phyloP scores from a whole-genome alignment of 2,113 vertebrate genomes.

The Orthonyx spaldingii region DNA sequence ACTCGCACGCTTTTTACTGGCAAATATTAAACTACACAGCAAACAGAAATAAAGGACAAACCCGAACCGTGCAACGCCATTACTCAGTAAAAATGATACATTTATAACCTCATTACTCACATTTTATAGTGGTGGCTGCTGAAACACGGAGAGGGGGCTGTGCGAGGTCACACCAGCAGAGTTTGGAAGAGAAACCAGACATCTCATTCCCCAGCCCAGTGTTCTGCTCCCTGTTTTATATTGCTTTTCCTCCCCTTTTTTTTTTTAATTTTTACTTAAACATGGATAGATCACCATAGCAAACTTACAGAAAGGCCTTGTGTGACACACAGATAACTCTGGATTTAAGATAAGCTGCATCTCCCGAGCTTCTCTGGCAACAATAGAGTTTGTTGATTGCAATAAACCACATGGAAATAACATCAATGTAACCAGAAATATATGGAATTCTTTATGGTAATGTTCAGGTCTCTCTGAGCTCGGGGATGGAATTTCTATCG shows the following conservation, averaged over 20 bases:
- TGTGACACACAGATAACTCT: not conserved
- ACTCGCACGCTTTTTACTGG: not conserved
- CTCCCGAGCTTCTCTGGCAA: not conserved
- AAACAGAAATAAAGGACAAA: slow-evolving; percentile 28
- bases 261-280: not conserved
- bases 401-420: not conserved
- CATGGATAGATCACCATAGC: not conserved
- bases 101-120: slow-evolving; percentile 50
- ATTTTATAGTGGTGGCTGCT: slow-evolving; percentile 14
- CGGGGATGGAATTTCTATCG: not conserved
- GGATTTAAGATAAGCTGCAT: not conserved
- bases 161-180: slow-evolving; percentile 5
- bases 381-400: not conserved
- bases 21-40: not conserved
- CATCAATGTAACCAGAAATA: not conserved
- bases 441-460: not conserved
- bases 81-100: slow-evolving; percentile 20
- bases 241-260: not conserved
- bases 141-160: not conserved
- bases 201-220: not conserved
- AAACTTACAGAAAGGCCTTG: not conserved
- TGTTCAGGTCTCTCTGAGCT: not conserved
- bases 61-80: not conserved
- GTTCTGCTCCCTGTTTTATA: not conserved
- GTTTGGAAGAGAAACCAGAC: not conserved